phyloP scores from a whole-genome alignment of 2,797 vertebrate species.

The Ataeniobius toweri region DNA sequence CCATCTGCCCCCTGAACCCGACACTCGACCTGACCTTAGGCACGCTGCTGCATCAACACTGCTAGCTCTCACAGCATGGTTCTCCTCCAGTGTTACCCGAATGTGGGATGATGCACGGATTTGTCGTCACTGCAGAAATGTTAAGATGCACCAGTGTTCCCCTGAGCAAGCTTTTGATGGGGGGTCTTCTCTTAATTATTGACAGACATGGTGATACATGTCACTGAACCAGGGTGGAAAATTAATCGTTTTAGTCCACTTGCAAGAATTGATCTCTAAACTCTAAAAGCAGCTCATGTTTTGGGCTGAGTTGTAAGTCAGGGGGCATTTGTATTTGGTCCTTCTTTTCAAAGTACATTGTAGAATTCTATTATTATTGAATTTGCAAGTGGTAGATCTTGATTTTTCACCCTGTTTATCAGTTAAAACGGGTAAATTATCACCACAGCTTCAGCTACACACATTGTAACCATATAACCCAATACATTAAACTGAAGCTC shows the following conservation, averaged over 20 bases:
- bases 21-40: slow-evolving; percentile 38
- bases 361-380: neutral
- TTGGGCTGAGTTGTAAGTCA: neutral
- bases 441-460: neutral
- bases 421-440: neutral
- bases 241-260: slow-evolving; percentile 25
- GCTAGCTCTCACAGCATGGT: slow-evolving; percentile 71
- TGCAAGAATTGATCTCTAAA: slow-evolving; percentile 4
- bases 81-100: slow-evolving; percentile 33
- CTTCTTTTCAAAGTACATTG: neutral
- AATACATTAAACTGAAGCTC: neutral
- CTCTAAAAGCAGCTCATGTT: neutral
- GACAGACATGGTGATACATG: slow-evolving; percentile 43
- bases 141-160: slow-evolving; percentile 27
- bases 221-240: slow-evolving; percentile 47
- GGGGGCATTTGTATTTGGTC: neutral
- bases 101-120: slow-evolving; percentile 23
- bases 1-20: slow-evolving; percentile 70
- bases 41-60: slow-evolving; percentile 53
- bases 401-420: neutral
- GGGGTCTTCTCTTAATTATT: slow-evolving; percentile 5
- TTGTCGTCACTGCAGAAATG: slow-evolving; percentile 30
- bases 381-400: neutral
- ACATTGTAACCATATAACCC: neutral
- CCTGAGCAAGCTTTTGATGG: slow-evolving; percentile 22